phyloP scores from a whole-genome alignment of 1,140 invertebrate species.

The Hormaphis cornu region DNA sequence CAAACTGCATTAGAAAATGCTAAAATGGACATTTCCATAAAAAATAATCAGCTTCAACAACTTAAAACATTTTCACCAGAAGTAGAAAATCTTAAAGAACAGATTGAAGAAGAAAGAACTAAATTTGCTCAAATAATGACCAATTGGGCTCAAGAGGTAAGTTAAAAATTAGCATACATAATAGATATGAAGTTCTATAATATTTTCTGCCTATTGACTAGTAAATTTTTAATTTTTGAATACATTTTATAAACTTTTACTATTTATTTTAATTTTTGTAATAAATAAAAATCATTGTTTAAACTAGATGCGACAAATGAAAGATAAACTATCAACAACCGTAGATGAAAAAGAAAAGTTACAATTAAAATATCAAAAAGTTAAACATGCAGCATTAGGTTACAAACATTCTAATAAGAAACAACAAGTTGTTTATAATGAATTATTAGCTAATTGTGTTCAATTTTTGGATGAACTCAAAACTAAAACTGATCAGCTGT shows the following conservation, averaged over 20 bases:
- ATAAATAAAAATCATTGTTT: not conserved
- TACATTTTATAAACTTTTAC: not conserved
- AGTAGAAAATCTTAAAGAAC: not conserved
- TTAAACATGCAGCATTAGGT: constrained; percentile 4
- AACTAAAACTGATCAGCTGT: constrained; percentile 10
- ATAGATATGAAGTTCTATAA: not conserved
- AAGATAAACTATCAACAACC: constrained; percentile 5
- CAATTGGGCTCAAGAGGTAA: constrained; percentile 19
- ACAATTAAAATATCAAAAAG: not conserved
- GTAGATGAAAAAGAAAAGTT: not conserved
- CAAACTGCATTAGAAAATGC: constrained; percentile 6
- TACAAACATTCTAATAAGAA: constrained; percentile 18
- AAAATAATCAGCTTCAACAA: not conserved
- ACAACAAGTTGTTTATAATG: constrained; percentile 13
- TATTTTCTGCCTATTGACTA: not conserved
- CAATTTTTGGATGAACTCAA: constrained; percentile 6
- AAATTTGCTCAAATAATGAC: constrained; percentile 28
- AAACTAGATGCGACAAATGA: constrained; percentile 15
- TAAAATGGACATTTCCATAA: not conserved
- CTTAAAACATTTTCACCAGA: not conserved
- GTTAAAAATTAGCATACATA: not conserved
- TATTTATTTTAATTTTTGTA: not conserved
- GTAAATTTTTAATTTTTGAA: not conserved
- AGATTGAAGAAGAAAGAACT: constrained; percentile 20
- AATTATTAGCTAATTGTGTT: not conserved